phyloP scores from a whole-genome alignment of 2,797 vertebrate genomes.

The Clamator glandarius region DNA sequence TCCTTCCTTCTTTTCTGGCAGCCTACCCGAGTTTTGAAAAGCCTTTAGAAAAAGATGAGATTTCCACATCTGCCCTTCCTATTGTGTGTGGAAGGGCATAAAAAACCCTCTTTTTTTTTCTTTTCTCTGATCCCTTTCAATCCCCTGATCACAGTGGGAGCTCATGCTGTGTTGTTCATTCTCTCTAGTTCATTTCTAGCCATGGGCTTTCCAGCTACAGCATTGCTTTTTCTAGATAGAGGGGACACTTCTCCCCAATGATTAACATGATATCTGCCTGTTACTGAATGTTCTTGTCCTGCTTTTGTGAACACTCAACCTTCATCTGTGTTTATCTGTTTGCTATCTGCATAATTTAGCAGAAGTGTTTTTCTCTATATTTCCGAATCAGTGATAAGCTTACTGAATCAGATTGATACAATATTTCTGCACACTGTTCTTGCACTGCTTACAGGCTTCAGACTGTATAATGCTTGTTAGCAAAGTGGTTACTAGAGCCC shows the following conservation, averaged over 20 bases:
- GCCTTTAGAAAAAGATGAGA: background rate
- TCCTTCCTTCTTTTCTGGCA: background rate
- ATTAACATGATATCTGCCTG: background rate
- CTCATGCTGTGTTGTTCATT: background rate
- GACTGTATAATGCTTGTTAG: accelerated
- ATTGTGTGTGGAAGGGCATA: background rate
- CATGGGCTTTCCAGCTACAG: background rate
- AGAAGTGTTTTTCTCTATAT: background rate
- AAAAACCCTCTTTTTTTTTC: background rate
- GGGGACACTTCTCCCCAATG: background rate
- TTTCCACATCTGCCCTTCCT: background rate
- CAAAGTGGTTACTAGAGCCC: background rate
- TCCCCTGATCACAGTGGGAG: background rate
- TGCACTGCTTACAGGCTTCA: background rate
- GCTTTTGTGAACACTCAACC: background rate
- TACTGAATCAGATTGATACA: background rate
- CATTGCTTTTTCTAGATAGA: background rate
- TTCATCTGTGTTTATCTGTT: background rate
- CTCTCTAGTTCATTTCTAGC: background rate
- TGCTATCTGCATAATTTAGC: background rate
- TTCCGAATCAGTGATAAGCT: background rate
- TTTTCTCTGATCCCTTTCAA: background rate
- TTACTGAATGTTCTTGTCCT: background rate
- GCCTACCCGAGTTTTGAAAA: background rate
- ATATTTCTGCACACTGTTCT: background rate